phyloP scores from a whole-genome alignment of 2,797 vertebrate species.

The Phataginus tetradactyla region DNA sequence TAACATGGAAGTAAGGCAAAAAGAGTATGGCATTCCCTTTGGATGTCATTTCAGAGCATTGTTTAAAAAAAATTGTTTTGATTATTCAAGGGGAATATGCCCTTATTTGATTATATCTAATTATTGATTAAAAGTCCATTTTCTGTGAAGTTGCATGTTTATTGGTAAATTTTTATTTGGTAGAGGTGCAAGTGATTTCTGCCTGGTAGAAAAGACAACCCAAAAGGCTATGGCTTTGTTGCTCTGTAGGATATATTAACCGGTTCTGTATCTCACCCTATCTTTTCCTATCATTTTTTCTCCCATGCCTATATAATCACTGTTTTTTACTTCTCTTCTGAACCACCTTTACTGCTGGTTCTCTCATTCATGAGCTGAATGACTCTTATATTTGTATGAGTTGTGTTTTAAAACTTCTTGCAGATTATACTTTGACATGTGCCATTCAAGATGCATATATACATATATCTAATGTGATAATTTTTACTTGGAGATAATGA shows the following conservation, averaged over 20 bases:
- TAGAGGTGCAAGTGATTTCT: slow-evolving; percentile 43
- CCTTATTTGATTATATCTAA: slow-evolving; percentile 13
- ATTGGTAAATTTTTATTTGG: slow-evolving; percentile 28
- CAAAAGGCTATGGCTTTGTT: background rate
- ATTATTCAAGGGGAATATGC: background rate
- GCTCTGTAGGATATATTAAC: background rate
- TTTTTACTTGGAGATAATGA: slow-evolving; percentile 29
- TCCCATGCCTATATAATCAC: background rate
- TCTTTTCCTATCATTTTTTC: background rate
- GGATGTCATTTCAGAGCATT: background rate
- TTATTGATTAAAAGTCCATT: background rate
- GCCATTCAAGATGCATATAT: background rate
- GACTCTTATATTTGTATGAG: background rate
- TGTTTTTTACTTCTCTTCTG: background rate
- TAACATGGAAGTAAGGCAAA: background rate
- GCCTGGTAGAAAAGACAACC: background rate
- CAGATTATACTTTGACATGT: slow-evolving; percentile 1
- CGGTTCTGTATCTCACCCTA: background rate
- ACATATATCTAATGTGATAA: background rate
- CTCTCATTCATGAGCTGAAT: background rate
- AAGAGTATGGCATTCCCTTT: background rate
- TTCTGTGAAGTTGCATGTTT: slow-evolving; percentile 1
- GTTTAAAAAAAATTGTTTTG: background rate
- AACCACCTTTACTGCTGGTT: background rate
- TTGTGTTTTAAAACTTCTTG: background rate